A percentile compares a stretch with the other conserved stretches of the same genome.
Evolutionary conservation across 2,113 vertebrate species (phyloP).

Genomic region (Boulengeromyrus knoepffleri): DNA sequence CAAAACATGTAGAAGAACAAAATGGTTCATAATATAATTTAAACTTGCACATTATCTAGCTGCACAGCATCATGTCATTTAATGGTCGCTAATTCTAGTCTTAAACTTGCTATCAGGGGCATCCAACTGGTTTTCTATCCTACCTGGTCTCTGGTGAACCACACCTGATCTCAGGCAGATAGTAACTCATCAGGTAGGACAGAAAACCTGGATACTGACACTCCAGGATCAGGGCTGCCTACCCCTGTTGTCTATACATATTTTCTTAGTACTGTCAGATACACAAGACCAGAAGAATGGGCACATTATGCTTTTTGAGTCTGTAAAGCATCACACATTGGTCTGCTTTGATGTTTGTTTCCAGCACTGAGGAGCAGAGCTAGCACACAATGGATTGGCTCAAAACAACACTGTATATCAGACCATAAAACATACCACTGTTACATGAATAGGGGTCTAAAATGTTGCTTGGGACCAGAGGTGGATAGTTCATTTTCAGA

Average conservation of each 20-base stretch:
- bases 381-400: not conserved
- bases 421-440: not conserved
- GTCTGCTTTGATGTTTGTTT: not conserved
- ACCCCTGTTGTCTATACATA: too few species aligned
- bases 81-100: not conserved
- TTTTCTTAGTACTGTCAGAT: too few species aligned
- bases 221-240: too few species aligned
- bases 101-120: not conserved
- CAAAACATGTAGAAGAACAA: not conserved
- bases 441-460: not conserved
- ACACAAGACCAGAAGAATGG: too few species aligned
- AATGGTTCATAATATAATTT: not conserved
- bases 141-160: too few species aligned
- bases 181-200: too few species aligned
- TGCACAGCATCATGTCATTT: too few species aligned
- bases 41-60: not conserved
- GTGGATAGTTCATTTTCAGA: not conserved
- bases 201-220: too few species aligned
- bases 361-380: not conserved
- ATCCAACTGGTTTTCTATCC: too few species aligned
- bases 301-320: not conserved
- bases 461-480: not conserved
- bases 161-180: too few species aligned
- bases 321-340: not conserved
- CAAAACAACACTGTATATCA: not conserved